phyloP scores from a whole-genome alignment of 2,888 invertebrate species.

The Pachydiplax longipennis region DNA sequence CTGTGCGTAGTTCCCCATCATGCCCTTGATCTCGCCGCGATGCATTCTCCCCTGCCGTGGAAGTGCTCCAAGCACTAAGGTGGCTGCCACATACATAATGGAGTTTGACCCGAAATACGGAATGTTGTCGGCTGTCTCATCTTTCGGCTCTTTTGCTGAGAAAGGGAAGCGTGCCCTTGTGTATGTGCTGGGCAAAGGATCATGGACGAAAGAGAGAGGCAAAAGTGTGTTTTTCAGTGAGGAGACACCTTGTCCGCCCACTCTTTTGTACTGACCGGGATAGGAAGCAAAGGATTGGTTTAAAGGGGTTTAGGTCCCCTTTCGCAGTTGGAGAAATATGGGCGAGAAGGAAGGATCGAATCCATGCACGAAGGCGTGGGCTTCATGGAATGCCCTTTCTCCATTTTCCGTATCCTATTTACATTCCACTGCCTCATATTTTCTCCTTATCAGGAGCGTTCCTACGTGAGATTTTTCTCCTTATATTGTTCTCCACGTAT shows the following conservation, averaged over 20 bases:
- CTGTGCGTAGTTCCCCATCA: too few relatives aligned
- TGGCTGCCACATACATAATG: too few relatives aligned
- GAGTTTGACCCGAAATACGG: too few relatives aligned
- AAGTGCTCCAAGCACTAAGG: too few relatives aligned
- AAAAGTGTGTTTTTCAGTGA: neutral
- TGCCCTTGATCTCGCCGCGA: too few relatives aligned
- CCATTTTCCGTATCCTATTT: neutral
- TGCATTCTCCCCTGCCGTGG: too few relatives aligned
- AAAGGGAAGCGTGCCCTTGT: too few relatives aligned
- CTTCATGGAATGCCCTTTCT: neutral
- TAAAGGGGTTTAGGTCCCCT: neutral
- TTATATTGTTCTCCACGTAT: too few relatives aligned
- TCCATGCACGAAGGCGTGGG: conserved; percentile 13
- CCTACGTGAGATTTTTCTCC: neutral
- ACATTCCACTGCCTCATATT: neutral
- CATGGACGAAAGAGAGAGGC: neutral
- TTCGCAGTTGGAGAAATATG: neutral
- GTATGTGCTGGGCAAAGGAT: neutral
- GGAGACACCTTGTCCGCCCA: neutral
- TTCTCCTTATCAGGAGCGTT: neutral
- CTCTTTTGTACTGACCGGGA: neutral
- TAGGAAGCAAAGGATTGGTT: neutral
- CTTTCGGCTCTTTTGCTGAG: too few relatives aligned
- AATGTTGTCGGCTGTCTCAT: too few relatives aligned
- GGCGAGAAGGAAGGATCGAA: neutral